Evolutionary conservation across 2,888 invertebrate genomes (phyloP), one percentile per base, ranked within the genome.

Genomic region (Thelaira solivaga): DNA sequence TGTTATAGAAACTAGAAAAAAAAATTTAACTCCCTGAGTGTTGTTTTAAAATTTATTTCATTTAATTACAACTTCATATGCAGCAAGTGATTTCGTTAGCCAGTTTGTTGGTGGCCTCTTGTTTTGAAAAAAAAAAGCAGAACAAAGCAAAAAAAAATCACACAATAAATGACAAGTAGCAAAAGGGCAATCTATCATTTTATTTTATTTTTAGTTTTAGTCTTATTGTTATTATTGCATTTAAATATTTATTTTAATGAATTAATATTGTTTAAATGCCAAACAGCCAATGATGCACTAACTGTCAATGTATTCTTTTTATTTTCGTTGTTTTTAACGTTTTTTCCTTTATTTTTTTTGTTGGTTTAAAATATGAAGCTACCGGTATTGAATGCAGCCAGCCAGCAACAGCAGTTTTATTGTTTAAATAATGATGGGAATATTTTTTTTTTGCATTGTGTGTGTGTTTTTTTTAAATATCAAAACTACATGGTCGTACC

Each of bases 181-280:
- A 53, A 74, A 78, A n/a, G 61, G 71, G 69, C 74, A 47, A 78
- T 78, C 74, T 41, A 78, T 78, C 78, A 78, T 78, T 57, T 55
- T 36, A n/a, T 41, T 49, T 49, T n/a, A n/a, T n/a, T n/a, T n/a
- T n/a, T n/a, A n/a, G n/a, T n/a, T n/a, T n/a, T 47, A 24, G 55
- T 57, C 7, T 24, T 47, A 7, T 8, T 24, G 10, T 26, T 47
- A 4, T 20, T 31, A n/a, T 13, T 49, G 26, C 39, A 49, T 49
- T 64, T 26, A 64, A 49, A 49, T 64, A 49, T 64, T 64, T 39
- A 41, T 75, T 75, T 47, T 41, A 26, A 55, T 69, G 36, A 65
- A 65, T 71, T 68, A n/a, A 36, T 22, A 16, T 47, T 41, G 49
- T 31, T 67, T 61, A 67, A 71, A 71, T 43, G 68, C 51, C 29